Base-by-base conservation (phyloP, 2,113 vertebrate genomes). In the Gavialis gangeticus region DNA sequence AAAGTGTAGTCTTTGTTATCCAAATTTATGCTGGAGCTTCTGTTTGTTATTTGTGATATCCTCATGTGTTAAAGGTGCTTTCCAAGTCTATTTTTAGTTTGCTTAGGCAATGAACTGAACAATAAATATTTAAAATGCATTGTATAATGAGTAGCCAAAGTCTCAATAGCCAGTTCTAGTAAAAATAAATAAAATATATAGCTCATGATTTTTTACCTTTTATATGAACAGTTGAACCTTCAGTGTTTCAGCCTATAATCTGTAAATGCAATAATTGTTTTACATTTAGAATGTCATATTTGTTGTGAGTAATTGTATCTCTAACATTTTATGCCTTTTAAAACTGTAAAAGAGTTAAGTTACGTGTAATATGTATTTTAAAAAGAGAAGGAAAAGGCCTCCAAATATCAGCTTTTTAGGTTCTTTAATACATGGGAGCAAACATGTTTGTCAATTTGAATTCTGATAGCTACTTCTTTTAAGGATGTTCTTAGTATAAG, bases 261-360 rank as follows among this genome's bases (percentile, higher is more conserved):
- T 90, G 55, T 96, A 92, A 95, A 91, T 62, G 37, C 54, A 88
- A 59, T 84, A 66, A 27, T 67, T 27, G 76, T 87, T 87, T 73
- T 27, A 27, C 12, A 37, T 85, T 78, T 80, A 13, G 78, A 85
- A 62, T 56, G 18, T 59, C 37, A 75, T 87, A 28, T 88, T 89
- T 89, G 12, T 37, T 46, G 22, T 73, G 21, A 37, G 34, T 46
- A 73, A 77, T 77, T 77, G 18, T 46, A 22, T 57, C 25, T 30
- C 75, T 77, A 57, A n/a, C 28, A 24, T 30, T 77, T 57, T 77
- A 56, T 30, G 46, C 27, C 18, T 57, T 77, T 64, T 46, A 9
- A 37, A 37, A 22, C 11, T 25, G 12, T 30, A 56, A 58, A 57
- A 55, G 25, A 55, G 56, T 15, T 57, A 56, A 56, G 46, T 77